phyloP scores from a whole-genome alignment of 2,113 vertebrate genomes.

The Neofelis nebulosa region DNA sequence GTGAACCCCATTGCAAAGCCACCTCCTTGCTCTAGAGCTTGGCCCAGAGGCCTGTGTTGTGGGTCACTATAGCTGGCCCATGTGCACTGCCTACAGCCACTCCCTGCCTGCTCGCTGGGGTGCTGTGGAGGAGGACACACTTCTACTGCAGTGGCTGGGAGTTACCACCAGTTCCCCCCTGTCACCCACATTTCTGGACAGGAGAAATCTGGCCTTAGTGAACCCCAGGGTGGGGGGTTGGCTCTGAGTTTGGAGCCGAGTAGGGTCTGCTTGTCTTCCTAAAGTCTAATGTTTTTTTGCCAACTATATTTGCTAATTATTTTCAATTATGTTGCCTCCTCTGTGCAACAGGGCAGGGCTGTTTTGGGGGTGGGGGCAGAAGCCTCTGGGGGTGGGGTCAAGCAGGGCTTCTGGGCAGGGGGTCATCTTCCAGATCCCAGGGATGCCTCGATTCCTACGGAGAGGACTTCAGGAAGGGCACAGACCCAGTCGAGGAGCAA shows the following conservation, averaged over 20 bases:
- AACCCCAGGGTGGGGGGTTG: background rate
- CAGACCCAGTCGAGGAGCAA: background rate
- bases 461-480: background rate
- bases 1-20: background rate
- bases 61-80: background rate
- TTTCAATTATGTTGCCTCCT: background rate
- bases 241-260: background rate
- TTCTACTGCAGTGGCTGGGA: background rate
- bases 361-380: background rate
- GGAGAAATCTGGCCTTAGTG: background rate
- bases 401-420: background rate
- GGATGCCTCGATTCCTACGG: background rate
- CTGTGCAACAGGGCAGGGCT: background rate
- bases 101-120: background rate
- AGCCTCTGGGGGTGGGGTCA: background rate
- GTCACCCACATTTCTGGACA: background rate
- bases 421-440: background rate
- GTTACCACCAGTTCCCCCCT: background rate
- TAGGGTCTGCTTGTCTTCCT: background rate
- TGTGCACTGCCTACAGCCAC: background rate
- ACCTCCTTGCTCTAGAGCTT: background rate
- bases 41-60: background rate
- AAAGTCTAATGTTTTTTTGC: background rate
- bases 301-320: slow-evolving; percentile 8
- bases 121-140: background rate